Evolutionary conservation across 2,797 vertebrate species (phyloP), one percentile per base, ranked within the genome.

Genomic region (Lutra lutra): DNA sequence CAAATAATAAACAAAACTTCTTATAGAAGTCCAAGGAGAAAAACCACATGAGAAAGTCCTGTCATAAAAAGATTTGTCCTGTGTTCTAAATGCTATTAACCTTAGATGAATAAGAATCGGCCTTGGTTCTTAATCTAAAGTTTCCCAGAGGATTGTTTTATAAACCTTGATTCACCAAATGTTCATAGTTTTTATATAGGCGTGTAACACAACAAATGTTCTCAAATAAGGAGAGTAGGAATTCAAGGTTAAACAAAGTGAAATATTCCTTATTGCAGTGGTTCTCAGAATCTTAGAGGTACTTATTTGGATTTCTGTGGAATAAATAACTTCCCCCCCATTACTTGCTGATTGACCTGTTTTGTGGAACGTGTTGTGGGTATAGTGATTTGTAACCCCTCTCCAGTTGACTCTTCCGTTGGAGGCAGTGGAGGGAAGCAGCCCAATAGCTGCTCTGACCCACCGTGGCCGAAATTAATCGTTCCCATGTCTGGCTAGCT

Each of bases 1-100:
- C 60, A 29, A 1, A 2, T 68, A 51, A 89, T 35, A 86, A 86
- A 56, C 18, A 56, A 40, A 83, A 66, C 35, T 73, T 95, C 1
- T 58, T 35, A 14, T n/a, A 91, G 89, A 54, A 80, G 21, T 89
- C 38, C 25, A 10, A 62, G 58, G 58, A 95, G 86, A 83, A 95
- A 86, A 96, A 21, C 8, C 64, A 46, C 20, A 35, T n/a, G 54
- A 95, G 83, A 82, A 91, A 54, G 86, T 56, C n/a, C 72, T 77
- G n/a, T 82, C 62, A 21, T 92, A 15, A 66, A 64, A 93, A 78
- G 17, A 56, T 82, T 66, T 68, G 35, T 78, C 18, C 51, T 5
- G 20, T 43, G 27, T 29, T 51, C 15, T 72, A 72, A 79, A 89
- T 46, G 17, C 35, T 79, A 9, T 84, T 87, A 73, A 72, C 73